phyloP scores from a whole-genome alignment of 2,888 invertebrate species.

The Cosmopolites sordidus region DNA sequence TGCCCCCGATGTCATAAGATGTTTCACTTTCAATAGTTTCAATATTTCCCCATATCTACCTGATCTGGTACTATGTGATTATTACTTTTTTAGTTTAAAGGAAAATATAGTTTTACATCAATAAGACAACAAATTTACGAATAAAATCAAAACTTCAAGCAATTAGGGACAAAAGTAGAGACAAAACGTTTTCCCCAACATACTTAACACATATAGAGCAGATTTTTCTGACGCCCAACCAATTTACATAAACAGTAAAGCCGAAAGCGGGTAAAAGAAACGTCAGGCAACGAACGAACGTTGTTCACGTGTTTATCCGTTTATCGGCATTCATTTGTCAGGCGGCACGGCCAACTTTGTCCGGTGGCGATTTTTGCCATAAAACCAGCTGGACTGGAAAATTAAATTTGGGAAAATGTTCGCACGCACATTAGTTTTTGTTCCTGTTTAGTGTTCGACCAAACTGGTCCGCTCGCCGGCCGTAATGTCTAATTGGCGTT shows the following conservation, averaged over 20 bases:
- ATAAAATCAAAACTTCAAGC: too few species aligned
- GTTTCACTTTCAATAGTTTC: too few species aligned
- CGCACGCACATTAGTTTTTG: conserved; percentile 48
- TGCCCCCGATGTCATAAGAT: too few species aligned
- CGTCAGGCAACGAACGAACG: conserved; percentile 6
- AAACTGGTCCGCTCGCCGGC: conserved; percentile 21
- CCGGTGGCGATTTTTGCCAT: conserved; percentile 44
- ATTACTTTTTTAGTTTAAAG: too few species aligned
- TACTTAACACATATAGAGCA: not conserved
- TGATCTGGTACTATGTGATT: too few species aligned
- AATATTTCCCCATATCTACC: too few species aligned
- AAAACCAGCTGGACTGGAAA: conserved; percentile 47
- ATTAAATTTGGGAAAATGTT: conserved; percentile 48
- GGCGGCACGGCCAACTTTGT: conserved; percentile 25
- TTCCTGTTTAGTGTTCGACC: conserved; percentile 35
- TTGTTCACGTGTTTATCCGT: conserved; percentile 30
- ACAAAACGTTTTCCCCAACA: too few species aligned
- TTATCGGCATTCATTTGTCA: conserved; percentile 36
- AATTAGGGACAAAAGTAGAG: too few species aligned
- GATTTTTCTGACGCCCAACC: conserved; percentile 1
- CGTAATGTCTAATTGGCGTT: conserved; percentile 30
- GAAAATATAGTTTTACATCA: too few species aligned
- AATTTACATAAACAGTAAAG: not conserved
- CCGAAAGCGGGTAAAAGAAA: conserved; percentile 11
- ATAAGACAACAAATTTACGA: too few species aligned